Percentiles rank a stretch among this genome's conserved stretches.
phyloP scores from a whole-genome alignment of 2,797 vertebrate species.

The Lateolabrax maculatus region DNA sequence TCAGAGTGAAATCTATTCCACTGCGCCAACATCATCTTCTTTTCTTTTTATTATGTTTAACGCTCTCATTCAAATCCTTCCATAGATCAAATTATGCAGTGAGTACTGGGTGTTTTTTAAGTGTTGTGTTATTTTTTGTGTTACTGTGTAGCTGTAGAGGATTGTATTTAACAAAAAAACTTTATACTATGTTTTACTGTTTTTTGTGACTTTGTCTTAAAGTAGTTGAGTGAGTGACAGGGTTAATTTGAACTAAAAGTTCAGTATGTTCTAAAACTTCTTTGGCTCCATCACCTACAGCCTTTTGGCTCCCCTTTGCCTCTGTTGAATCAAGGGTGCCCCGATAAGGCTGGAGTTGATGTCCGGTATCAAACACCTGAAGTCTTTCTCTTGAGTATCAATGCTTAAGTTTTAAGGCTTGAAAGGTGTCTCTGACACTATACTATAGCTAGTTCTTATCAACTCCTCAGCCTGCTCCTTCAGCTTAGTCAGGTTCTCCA shows the following conservation, averaged over 20 bases:
- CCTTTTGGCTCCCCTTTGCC: background rate
- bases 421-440: too few relatives aligned
- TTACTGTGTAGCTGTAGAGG: constrained; percentile 23
- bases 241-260: background rate
- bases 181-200: background rate
- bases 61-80: constrained; percentile 55
- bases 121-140: constrained; percentile 31
- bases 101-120: constrained; percentile 69
- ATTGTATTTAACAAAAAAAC: background rate
- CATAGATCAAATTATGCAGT: constrained; percentile 84
- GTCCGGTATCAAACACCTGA: background rate
- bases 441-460: background rate
- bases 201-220: constrained; percentile 4
- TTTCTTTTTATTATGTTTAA: constrained; percentile 42
- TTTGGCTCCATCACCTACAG: background rate
- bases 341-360: background rate
- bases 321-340: background rate
- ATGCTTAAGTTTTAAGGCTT: background rate
- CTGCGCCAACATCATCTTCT: background rate
- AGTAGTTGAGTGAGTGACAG: constrained; percentile 4
- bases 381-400: background rate
- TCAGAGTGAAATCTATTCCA: background rate
- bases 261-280: background rate
- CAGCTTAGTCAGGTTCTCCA: background rate
- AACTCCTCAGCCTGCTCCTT: background rate